These are phyloP conservation scores for Peromyscus polionotus DNA, from an alignment of 2,113 vertebrate genomes.

Conservation along the genomic window DNA sequence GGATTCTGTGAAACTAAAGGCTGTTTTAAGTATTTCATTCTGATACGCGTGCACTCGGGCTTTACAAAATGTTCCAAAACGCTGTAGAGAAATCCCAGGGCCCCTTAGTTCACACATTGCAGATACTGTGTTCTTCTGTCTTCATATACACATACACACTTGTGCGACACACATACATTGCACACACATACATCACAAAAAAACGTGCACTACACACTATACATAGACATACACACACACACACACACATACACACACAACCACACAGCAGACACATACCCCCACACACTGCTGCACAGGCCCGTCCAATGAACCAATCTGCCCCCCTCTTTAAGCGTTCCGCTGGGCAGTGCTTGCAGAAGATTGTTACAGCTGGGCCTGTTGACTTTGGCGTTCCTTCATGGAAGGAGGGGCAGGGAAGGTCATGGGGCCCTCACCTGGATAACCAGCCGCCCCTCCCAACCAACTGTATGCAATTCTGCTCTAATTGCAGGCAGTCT, in stretches of 20 bases:
- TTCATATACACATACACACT: background rate
- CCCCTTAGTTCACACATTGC: background rate
- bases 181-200: background rate
- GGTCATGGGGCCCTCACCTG: background rate
- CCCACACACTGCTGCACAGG: background rate
- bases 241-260: background rate
- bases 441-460: too few relatives aligned
- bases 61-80: fast-evolving
- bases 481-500: background rate
- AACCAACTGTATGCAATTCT: background rate
- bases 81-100: background rate
- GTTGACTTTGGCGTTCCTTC: background rate
- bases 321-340: background rate
- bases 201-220: background rate
- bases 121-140: background rate
- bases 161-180: background rate
- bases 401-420: background rate
- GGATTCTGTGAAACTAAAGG: background rate
- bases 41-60: background rate
- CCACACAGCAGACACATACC: background rate
- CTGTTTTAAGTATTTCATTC: background rate
- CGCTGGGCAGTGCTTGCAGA: background rate
- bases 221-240: background rate
- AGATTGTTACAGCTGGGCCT: background rate
- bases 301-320: background rate